Percentiles rank a stretch among this genome's conserved stretches.
phyloP scores from a whole-genome alignment of 1,140 invertebrate species.

The Leptinotarsa lineolata region DNA sequence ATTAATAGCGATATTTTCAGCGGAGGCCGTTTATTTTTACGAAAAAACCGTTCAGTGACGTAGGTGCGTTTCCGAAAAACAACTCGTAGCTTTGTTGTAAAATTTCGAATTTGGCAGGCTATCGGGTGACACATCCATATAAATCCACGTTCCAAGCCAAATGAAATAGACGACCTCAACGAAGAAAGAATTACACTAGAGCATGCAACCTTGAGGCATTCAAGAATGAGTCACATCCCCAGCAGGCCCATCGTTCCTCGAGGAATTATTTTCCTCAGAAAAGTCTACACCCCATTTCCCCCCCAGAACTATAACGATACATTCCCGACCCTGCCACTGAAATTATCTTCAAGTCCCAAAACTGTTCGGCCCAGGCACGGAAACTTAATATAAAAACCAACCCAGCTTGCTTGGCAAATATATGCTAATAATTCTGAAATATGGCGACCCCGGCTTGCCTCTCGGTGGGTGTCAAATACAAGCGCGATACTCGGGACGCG shows the following conservation, averaged over 20 bases:
- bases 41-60: too few relatives aligned
- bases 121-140: slow-evolving; percentile 29
- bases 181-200: background rate
- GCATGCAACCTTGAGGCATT: slow-evolving; percentile 17
- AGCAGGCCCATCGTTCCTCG: background rate
- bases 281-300: background rate
- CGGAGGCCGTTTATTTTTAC: too few relatives aligned
- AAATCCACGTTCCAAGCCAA: slow-evolving; percentile 10
- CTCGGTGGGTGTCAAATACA: slow-evolving; percentile 34
- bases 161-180: too few relatives aligned
- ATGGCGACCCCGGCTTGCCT: slow-evolving; percentile 47
- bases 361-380: too few relatives aligned
- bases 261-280: slow-evolving; percentile 11
- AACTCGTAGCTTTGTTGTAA: background rate
- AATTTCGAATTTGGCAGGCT: slow-evolving; percentile 6
- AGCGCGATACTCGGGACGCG: slow-evolving; percentile 9
- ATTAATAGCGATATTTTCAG: background rate
- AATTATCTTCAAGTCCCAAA: too few relatives aligned
- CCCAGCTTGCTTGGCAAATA: background rate
- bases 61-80: too few relatives aligned
- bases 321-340: too few relatives aligned
- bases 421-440: slow-evolving; percentile 21
- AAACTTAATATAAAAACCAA: too few relatives aligned
- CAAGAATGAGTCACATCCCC: background rate
- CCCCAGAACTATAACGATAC: too few relatives aligned